phyloP scores from a whole-genome alignment of 2,797 vertebrate species.

The Rhynchonycteris naso region DNA sequence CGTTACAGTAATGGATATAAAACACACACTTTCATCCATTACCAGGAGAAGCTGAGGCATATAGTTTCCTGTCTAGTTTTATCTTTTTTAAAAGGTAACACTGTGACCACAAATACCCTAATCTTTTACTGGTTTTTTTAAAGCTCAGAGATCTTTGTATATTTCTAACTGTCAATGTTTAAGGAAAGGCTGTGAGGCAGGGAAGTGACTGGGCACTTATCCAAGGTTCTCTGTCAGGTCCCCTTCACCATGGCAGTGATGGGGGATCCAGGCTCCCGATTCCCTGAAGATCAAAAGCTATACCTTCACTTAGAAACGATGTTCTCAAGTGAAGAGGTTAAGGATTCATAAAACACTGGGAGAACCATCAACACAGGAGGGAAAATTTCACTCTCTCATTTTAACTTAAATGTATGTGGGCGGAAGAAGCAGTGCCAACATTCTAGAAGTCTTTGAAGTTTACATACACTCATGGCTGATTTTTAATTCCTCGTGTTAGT shows the following conservation, averaged over 20 bases:
- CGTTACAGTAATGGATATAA: accelerated
- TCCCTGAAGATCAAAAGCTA: not conserved
- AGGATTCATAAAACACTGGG: not conserved
- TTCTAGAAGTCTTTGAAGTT: not conserved
- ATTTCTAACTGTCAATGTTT: not conserved
- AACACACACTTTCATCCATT: not conserved
- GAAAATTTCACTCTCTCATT: not conserved
- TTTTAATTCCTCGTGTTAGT: slow-evolving; percentile 22
- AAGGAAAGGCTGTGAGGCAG: not conserved
- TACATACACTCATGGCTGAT: slow-evolving; percentile 42
- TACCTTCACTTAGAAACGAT: not conserved
- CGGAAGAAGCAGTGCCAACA: not conserved
- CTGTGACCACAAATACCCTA: not conserved
- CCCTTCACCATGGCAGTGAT: accelerated
- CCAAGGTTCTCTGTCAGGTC: not conserved
- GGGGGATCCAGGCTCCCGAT: not conserved
- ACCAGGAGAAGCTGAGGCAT: not conserved
- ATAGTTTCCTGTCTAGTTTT: not conserved
- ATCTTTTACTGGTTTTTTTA: not conserved
- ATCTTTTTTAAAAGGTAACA: not conserved
- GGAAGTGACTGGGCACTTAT: not conserved
- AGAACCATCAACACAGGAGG: not conserved
- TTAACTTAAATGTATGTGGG: not conserved
- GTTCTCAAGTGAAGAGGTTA: not conserved
- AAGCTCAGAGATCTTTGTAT: not conserved